These are phyloP conservation scores for Eumaeus atala DNA, from an alignment of 1,140 invertebrate species.

Conservation along the genomic window DNA sequence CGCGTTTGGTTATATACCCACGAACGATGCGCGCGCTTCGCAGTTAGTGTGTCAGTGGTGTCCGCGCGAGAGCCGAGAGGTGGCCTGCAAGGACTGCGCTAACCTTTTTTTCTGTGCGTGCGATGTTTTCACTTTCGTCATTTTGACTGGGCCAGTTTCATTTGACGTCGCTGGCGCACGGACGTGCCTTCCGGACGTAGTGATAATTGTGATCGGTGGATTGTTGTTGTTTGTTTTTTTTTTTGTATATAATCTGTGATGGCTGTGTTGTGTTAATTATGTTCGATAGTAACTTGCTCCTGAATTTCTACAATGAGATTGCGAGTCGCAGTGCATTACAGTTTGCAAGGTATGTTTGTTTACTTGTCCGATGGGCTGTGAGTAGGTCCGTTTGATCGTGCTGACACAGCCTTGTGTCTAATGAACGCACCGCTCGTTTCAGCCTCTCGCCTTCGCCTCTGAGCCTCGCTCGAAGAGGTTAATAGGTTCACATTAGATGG, in stretches of 20 bases:
- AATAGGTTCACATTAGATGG: constrained; percentile 74
- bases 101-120: constrained; percentile 73
- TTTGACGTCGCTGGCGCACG: constrained; percentile 69
- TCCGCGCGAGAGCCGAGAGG: constrained; percentile 54
- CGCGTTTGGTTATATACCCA: constrained; percentile 68
- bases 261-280: constrained; percentile 72
- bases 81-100: constrained; percentile 68
- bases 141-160: constrained; percentile 72
- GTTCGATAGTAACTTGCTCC: constrained; percentile 68
- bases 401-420: constrained; percentile 63
- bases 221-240: constrained; percentile 56
- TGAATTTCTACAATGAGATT: constrained; percentile 73
- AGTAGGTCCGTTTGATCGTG: constrained; percentile 38
- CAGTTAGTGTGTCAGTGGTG: constrained; percentile 71
- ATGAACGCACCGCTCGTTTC: constrained; percentile 64
- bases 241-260: constrained; percentile 57
- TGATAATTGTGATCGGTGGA: constrained; percentile 67
- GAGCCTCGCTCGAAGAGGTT: constrained; percentile 68
- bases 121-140: constrained; percentile 74
- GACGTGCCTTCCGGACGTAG: constrained; percentile 68
- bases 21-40: constrained; percentile 60
- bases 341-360: constrained; percentile 69
- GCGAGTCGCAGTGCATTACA: constrained; percentile 70
- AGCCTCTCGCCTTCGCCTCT: constrained; percentile 68
- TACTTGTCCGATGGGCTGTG: constrained; percentile 65